Percentiles rank a stretch among this genome's conserved stretches.
Conservation (phyloP, 2,888 invertebrate species). For the Dione juno region DNA sequence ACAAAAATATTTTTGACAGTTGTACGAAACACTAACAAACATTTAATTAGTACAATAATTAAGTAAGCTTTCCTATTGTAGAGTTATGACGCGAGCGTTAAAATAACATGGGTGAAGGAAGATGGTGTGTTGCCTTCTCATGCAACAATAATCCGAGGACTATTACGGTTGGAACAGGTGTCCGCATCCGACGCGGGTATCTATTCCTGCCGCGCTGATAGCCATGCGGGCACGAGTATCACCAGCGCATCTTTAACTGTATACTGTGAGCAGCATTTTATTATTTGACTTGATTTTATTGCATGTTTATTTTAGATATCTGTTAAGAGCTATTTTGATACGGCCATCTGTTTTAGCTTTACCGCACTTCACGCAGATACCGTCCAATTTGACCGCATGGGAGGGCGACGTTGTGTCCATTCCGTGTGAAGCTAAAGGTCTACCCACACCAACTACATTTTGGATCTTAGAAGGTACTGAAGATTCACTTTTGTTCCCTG, state of each 20-base stretch:
- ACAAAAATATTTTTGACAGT: no score
- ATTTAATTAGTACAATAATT: not conserved
- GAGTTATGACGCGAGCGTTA: constrained; percentile 76
- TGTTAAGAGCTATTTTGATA: constrained; percentile 71
- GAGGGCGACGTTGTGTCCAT: constrained; percentile 94
- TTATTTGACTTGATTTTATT: constrained; percentile 68
- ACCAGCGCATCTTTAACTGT: constrained; percentile 95
- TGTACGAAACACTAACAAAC: not conserved
- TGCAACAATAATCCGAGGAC: constrained; percentile 72
- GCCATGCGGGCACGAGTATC: constrained; percentile 93
- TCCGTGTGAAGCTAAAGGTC: constrained; percentile 95
- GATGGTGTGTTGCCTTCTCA: constrained; percentile 73
- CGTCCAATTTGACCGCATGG: constrained; percentile 94
- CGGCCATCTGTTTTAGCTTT: constrained; percentile 88
- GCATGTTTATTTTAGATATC: constrained; percentile 68
- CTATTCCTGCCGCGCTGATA: constrained; percentile 96
- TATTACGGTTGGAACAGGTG: constrained; percentile 91
- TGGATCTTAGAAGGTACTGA: constrained; percentile 97
- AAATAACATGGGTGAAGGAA: constrained; percentile 80
- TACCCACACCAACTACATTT: constrained; percentile 96
- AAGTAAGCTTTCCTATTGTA: constrained; percentile 47
- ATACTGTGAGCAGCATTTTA: constrained; percentile 88
- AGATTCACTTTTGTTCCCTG: constrained; percentile 84
- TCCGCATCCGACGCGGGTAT: constrained; percentile 93
- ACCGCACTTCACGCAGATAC: constrained; percentile 93